phyloP scores from a whole-genome alignment of 2,888 invertebrate genomes.

The Tyria jacobaeae region DNA sequence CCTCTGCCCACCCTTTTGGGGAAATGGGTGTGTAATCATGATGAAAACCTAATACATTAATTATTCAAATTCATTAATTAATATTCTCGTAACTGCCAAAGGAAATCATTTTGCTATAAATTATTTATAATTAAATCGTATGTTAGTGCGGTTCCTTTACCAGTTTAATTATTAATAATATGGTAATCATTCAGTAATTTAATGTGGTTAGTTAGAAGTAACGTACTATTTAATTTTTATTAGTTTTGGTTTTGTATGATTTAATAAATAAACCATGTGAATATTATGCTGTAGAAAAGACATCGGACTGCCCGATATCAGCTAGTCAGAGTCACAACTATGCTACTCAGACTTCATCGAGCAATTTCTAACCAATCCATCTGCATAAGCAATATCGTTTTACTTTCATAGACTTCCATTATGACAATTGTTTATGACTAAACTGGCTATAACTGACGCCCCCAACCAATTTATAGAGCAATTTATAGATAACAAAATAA shows the following conservation, averaged over 20 bases:
- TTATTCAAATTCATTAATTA: conserved; percentile 10
- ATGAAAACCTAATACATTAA: background rate
- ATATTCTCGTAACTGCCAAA: conserved; percentile 8
- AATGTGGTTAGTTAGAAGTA: background rate
- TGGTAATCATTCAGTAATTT: background rate
- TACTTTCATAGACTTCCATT: too few species aligned
- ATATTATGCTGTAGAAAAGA: too few species aligned
- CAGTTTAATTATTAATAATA: conserved; percentile 10
- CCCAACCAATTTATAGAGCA: too few species aligned
- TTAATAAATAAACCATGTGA: too few species aligned
- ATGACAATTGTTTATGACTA: too few species aligned
- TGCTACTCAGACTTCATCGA: too few species aligned
- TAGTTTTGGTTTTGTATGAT: background rate
- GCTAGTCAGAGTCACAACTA: too few species aligned
- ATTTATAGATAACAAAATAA: too few species aligned
- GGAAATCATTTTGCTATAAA: background rate
- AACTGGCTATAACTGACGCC: too few species aligned
- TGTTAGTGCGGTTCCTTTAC: conserved; percentile 4
- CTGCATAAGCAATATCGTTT: too few species aligned
- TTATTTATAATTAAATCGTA: conserved; percentile 11
- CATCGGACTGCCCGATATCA: too few species aligned
- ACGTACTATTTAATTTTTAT: background rate
- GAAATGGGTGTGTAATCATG: background rate
- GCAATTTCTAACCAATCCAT: too few species aligned
- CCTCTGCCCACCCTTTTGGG: background rate